Evolutionary conservation across 2,113 vertebrate species (phyloP).

Genomic region (Notothenia coriiceps): DNA sequence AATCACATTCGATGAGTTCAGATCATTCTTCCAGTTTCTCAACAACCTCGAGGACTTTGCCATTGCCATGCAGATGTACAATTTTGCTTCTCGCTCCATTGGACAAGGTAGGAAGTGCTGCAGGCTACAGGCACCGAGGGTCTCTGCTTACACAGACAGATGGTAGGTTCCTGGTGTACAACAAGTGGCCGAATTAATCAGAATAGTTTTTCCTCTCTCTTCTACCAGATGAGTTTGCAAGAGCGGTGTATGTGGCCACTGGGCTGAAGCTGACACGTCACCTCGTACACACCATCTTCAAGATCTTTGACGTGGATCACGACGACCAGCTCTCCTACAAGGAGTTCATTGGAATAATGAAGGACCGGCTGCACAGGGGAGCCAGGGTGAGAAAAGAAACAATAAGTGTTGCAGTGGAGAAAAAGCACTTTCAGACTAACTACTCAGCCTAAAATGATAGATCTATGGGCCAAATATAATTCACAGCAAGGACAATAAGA

Average conservation of each 20-base stretch:
- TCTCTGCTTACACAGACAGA: not conserved
- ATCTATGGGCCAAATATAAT: not conserved
- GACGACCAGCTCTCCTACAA: conserved; percentile 98
- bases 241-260: conserved; percentile 97
- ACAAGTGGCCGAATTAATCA: not conserved
- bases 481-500: not conserved
- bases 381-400: conserved; percentile 87
- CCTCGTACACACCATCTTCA: conserved; percentile 97
- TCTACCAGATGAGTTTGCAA: conserved; percentile 95
- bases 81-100: conserved; percentile 96
- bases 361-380: conserved; percentile 96
- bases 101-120: conserved; percentile 89
- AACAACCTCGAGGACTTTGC: conserved; percentile 99
- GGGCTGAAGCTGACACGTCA: conserved; percentile 95
- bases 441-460: not conserved
- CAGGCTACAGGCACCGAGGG: not conserved
- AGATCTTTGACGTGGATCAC: conserved; percentile 98
- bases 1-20: conserved; percentile 98
- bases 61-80: conserved; percentile 99
- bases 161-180: not conserved
- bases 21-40: conserved; percentile 98
- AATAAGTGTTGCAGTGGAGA: not conserved
- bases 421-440: not conserved
- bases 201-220: conserved; percentile 1
- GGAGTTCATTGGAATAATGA: conserved; percentile 99